Conservation (phyloP, 1,140 invertebrate genomes). For the Littorina saxatilis region DNA sequence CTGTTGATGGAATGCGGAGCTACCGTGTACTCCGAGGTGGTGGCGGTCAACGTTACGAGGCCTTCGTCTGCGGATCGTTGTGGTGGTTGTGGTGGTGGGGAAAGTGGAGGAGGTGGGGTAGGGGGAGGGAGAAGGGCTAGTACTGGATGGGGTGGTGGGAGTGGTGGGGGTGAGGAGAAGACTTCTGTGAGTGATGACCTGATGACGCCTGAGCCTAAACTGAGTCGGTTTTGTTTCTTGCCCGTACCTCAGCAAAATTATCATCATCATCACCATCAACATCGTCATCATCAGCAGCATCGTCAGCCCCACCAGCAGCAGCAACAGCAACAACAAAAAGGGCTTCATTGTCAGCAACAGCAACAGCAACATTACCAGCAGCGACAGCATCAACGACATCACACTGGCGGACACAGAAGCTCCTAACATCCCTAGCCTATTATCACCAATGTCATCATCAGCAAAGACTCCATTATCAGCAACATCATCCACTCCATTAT, state of each 20-base stretch:
- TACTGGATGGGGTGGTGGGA: background rate
- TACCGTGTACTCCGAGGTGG: conserved; percentile 16
- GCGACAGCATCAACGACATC: background rate
- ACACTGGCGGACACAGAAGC: too few relatives aligned
- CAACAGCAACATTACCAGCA: background rate
- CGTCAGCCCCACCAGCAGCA: background rate
- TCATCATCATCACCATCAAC: conserved; percentile 29
- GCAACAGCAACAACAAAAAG: background rate
- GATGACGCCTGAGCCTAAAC: conserved; percentile 12
- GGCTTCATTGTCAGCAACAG: background rate
- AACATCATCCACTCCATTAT: too few relatives aligned
- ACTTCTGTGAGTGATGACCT: background rate
- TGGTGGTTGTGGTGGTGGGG: too few relatives aligned
- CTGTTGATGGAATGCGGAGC: conserved; percentile 53
- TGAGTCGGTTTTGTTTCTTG: conserved; percentile 23
- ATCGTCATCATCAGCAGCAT: background rate
- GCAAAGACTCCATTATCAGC: too few relatives aligned
- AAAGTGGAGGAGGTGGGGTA: background rate
- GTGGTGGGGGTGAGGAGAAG: background rate
- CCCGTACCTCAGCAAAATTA: conserved; percentile 5
- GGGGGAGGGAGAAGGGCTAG: too few relatives aligned
- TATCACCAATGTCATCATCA: too few relatives aligned
- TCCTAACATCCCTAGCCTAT: too few relatives aligned
- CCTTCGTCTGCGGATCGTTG: too few relatives aligned
- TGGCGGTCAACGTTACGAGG: background rate